These are phyloP conservation scores for Orycteropus afer DNA, from an alignment of 2,113 vertebrate genomes.

Conservation along the genomic window DNA sequence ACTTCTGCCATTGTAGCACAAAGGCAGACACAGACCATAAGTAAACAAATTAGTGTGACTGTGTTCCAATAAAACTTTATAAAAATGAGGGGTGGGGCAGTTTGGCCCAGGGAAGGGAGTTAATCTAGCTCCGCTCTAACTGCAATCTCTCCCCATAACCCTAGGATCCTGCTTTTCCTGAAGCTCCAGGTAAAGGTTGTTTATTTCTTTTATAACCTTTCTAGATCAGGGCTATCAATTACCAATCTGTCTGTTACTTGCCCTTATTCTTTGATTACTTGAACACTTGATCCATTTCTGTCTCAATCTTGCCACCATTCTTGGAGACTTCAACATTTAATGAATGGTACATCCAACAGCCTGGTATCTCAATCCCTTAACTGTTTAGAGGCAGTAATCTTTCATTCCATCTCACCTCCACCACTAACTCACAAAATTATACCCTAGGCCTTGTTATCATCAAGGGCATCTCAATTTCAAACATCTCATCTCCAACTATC, in stretches of 20 bases:
- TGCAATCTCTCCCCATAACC: neutral
- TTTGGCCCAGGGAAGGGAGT: neutral
- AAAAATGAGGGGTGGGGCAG: no score
- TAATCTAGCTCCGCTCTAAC: neutral
- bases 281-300: neutral
- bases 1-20: neutral
- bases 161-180: neutral
- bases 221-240: neutral
- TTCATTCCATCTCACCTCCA: neutral
- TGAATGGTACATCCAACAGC: neutral
- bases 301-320: neutral
- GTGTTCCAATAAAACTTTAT: no score
- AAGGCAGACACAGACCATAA: neutral
- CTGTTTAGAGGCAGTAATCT: neutral
- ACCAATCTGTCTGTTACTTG: neutral
- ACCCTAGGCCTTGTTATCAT: neutral
- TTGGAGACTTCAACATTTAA: slow-evolving; percentile 5
- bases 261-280: neutral
- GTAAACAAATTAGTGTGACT: neutral
- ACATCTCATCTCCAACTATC: neutral
- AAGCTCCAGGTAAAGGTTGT: neutral
- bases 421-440: neutral
- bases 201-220: neutral
- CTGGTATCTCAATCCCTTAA: neutral
- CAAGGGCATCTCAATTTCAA: neutral